Evolutionary conservation across 2,113 vertebrate genomes (phyloP), one percentile per base, ranked within the genome.

Genomic region (Sclerurus mexicanus): DNA sequence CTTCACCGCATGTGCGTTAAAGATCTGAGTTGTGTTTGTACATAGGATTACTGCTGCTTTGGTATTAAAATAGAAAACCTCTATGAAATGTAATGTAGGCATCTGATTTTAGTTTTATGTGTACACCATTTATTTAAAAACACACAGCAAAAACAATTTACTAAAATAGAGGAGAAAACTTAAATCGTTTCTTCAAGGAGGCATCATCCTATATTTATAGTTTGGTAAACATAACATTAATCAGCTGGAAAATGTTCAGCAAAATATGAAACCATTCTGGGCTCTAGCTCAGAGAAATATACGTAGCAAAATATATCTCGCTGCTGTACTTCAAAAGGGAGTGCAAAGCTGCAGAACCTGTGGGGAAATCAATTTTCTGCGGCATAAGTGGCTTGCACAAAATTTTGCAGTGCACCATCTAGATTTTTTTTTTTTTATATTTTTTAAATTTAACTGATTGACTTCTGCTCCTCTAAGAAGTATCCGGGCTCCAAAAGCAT

Each of bases 311-410:
- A 95, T 96, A 84, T 90, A 96, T 95, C 91, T 92, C 35, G 60
- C 44, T 83, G 78, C 93, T 58, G 22, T 79, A 95, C 97, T 97
- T 97, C 96, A 96, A 96, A 97, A 96, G 93, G 82, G 76, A 97
- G 68, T 33, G 85, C 55, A 83, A 83, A 96, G 87, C 91, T 81
- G 90, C 87, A 96, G 93, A 96, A 94, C 91, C 95, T 94, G 80
- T n/a, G 53, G 66, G 90, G 89, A 97, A 96, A 97, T 96, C 96
- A 95, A 96, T 97, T 97, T 97, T 92, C 93, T 96, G 93, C 46
- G 1, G 80, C 80, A 46, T 78, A 83, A 79, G 90, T 92, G 86
- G 40, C 73, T 96, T 40, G 76, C 86, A 79, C 73, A 50, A 84
- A 92, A 86, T 94, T 95, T 92, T 90, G 69, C 83, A 78, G 28